A percentile compares a stretch with the other conserved stretches of the same genome.
phyloP scores from a whole-genome alignment of 2,113 vertebrate species.

The Herpetotheres cachinnans region DNA sequence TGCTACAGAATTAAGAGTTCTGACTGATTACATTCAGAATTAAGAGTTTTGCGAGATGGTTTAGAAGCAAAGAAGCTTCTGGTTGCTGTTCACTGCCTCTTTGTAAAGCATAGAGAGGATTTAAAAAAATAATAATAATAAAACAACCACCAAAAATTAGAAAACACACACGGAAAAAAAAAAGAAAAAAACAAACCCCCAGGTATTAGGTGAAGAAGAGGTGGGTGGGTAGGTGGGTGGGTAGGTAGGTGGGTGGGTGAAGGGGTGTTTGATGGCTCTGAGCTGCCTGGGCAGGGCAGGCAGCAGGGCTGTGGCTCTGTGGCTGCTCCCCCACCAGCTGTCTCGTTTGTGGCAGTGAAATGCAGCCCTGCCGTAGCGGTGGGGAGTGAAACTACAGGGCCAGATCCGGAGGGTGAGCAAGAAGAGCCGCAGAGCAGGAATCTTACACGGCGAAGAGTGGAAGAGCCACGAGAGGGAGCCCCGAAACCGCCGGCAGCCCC shows the following conservation, averaged over 20 bases:
- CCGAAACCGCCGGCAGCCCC: not conserved
- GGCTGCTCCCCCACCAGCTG: no score
- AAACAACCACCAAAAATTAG: not conserved
- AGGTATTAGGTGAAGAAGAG: rapidly evolving
- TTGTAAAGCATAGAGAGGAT: not conserved
- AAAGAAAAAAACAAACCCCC: no score
- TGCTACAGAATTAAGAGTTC: not conserved
- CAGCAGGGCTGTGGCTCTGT: no score
- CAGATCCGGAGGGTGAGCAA: rapidly evolving
- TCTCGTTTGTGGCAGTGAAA: rapidly evolving
- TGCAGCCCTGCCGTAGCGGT: rapidly evolving
- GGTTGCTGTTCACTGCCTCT: not conserved
- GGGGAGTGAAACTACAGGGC: not conserved
- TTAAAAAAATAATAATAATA: no score
- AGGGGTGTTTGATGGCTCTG: no score
- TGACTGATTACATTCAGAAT: no score
- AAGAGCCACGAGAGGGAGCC: constrained; percentile 45
- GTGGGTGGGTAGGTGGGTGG: no score
- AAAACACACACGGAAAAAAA: no score
- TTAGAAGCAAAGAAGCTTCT: not conserved
- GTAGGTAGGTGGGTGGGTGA: no score
- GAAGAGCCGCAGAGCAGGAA: not conserved
- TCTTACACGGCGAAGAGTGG: not conserved
- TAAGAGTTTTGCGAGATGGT: not conserved
- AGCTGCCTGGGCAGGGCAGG: no score